Conservation (phyloP, 1,140 invertebrate genomes). For the Cepaea nemoralis region DNA sequence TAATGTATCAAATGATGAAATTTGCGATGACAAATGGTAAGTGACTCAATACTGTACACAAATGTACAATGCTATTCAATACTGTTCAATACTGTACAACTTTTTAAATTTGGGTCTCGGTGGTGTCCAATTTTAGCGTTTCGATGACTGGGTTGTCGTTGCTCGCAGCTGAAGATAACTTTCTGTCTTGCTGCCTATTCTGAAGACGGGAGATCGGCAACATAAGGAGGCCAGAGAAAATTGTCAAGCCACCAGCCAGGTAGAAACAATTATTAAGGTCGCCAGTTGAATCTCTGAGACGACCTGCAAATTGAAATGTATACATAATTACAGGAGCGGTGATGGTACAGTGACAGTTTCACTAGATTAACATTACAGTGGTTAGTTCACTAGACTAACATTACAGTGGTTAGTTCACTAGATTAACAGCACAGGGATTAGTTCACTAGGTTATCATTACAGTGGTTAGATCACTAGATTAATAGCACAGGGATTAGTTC, state of each 20-base stretch:
- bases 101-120: not conserved
- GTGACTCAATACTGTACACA: too few relatives aligned
- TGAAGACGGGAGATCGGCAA: constrained; percentile 3
- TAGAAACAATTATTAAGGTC: constrained; percentile 20
- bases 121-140: not conserved
- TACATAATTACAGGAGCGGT: constrained; percentile 3
- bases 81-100: not conserved
- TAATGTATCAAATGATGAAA: too few relatives aligned
- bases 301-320: constrained; percentile 26
- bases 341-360: too few relatives aligned
- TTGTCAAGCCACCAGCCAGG: constrained; percentile 25
- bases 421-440: too few relatives aligned
- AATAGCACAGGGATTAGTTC: too few relatives aligned
- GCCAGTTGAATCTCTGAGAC: constrained; percentile 7
- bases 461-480: too few relatives aligned
- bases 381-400: too few relatives aligned
- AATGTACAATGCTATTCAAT: too few relatives aligned
- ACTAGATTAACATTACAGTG: too few relatives aligned
- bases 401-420: too few relatives aligned
- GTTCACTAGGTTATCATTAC: too few relatives aligned
- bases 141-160: not conserved
- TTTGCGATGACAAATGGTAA: too few relatives aligned
- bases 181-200: not conserved
- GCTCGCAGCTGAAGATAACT: not conserved
- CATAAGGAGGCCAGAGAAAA: constrained; percentile 33